A percentile compares a stretch with the other conserved stretches of the same genome.
These are phyloP conservation scores for Plectrocnemia conspersa DNA, from an alignment of 1,140 invertebrate genomes.

Conservation along the genomic window DNA sequence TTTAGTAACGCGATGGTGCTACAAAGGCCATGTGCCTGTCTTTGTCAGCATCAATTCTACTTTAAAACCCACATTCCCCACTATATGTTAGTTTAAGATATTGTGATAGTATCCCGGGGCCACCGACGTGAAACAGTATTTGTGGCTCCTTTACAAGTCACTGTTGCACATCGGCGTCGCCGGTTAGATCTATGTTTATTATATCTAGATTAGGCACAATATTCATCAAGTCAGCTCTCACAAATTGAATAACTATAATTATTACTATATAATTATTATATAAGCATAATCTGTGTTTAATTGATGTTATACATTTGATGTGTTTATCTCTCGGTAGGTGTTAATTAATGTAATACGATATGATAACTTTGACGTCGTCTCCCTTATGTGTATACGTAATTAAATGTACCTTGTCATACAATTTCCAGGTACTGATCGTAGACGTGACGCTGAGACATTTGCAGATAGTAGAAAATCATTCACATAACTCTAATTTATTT, in stretches of 20 bases:
- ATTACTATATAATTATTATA: too few relatives aligned
- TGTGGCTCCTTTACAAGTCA: constrained; percentile 34
- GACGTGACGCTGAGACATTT: constrained; percentile 19
- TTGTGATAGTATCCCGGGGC: constrained; percentile 19
- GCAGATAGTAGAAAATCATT: background rate
- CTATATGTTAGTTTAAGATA: constrained; percentile 12
- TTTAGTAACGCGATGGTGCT: constrained; percentile 11
- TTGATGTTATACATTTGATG: constrained; percentile 36
- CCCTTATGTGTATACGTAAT: constrained; percentile 28
- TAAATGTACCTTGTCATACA: constrained; percentile 26
- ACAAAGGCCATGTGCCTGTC: constrained; percentile 33
- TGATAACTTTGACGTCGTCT: constrained; percentile 21
- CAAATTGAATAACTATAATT: constrained; percentile 22
- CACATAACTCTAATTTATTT: too few relatives aligned
- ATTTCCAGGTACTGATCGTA: constrained; percentile 34
- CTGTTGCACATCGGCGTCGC: constrained; percentile 13
- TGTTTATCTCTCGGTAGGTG: constrained; percentile 36
- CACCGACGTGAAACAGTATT: constrained; percentile 24
- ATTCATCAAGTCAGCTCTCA: constrained; percentile 54
- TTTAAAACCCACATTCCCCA: background rate
- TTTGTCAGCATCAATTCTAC: constrained; percentile 16
- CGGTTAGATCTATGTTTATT: constrained; percentile 7
- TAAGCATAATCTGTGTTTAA: constrained; percentile 30
- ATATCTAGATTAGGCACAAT: constrained; percentile 42
- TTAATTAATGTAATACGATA: constrained; percentile 12